These are phyloP conservation scores for Branchinecta lynchi DNA, from an alignment of 1,140 invertebrate species.

Conservation along the genomic window DNA sequence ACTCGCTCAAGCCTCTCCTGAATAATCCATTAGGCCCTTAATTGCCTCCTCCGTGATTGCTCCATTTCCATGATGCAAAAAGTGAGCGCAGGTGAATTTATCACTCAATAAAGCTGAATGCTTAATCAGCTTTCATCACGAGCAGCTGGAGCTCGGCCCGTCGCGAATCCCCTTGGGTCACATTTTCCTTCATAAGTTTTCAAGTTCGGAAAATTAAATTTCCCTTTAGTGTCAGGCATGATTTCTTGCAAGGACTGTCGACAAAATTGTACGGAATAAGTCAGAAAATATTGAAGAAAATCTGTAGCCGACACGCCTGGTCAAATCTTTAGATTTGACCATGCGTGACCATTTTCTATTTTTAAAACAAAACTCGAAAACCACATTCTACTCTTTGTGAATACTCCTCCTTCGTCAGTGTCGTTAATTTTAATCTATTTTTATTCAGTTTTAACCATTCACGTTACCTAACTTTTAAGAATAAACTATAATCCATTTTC, in stretches of 20 bases:
- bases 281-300: too few species aligned
- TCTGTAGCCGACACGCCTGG: too few species aligned
- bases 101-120: slow-evolving; percentile 9
- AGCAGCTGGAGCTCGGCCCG: neutral
- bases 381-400: too few species aligned
- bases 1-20: neutral
- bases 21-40: neutral
- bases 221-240: neutral
- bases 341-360: too few species aligned
- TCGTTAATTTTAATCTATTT: too few species aligned
- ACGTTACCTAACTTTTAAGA: too few species aligned
- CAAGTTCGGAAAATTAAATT: slow-evolving; percentile 10
- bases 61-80: neutral
- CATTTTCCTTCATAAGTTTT: neutral
- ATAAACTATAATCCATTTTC: too few species aligned
- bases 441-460: too few species aligned
- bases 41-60: neutral
- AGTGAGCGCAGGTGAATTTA: neutral
- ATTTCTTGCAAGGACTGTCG: neutral
- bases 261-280: too few species aligned
- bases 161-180: neutral
- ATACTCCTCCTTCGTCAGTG: too few species aligned
- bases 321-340: too few species aligned
- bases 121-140: slow-evolving; percentile 2
- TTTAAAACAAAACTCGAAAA: too few species aligned